phyloP scores from a whole-genome alignment of 92 coral and sea anemone genomes.

The Epizoanthus rinbou region DNA sequence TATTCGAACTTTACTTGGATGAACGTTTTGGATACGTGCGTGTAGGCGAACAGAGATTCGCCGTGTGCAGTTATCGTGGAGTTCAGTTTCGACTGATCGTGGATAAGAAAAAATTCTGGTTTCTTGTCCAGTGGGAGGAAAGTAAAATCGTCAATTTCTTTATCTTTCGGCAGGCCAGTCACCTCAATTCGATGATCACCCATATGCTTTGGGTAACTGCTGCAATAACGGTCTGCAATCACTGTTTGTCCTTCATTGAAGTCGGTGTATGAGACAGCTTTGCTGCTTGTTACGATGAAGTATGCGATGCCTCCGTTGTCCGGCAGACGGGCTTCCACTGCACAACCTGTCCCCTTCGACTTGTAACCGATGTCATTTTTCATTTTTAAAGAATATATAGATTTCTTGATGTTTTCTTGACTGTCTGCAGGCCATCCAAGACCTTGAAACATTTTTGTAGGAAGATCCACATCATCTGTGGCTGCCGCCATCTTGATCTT shows the following conservation, averaged over 20 bases:
- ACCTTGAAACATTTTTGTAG: background rate
- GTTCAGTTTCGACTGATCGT: background rate
- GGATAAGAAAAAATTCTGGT: background rate
- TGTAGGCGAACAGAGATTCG: constrained; percentile 12
- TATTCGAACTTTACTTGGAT: constrained; percentile 32
- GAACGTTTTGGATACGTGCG: constrained; percentile 6
- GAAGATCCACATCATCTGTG: background rate
- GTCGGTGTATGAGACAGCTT: constrained; percentile 13
- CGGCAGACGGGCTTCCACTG: background rate
- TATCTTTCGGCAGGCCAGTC: background rate
- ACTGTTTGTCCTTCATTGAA: background rate
- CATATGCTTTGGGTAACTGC: constrained; percentile 11
- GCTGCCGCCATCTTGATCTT: constrained; percentile 14
- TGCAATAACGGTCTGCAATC: constrained; percentile 33
- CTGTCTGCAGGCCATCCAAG: constrained; percentile 17
- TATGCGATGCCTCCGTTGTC: background rate
- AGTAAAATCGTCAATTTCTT: constrained; percentile 11
- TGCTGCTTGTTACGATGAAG: constrained; percentile 3
- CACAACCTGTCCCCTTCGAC: constrained; percentile 26
- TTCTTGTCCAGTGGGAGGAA: background rate
- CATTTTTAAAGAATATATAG: constrained; percentile 31
- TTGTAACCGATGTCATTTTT: constrained; percentile 19
- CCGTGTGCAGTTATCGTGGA: background rate
- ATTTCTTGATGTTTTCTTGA: constrained; percentile 21
- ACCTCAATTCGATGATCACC: constrained; percentile 10